Evolutionary conservation across 92 coral and sea anemone genomes (phyloP), one percentile per base, ranked within the genome.

Genomic region (Zoanthus sociatus): DNA sequence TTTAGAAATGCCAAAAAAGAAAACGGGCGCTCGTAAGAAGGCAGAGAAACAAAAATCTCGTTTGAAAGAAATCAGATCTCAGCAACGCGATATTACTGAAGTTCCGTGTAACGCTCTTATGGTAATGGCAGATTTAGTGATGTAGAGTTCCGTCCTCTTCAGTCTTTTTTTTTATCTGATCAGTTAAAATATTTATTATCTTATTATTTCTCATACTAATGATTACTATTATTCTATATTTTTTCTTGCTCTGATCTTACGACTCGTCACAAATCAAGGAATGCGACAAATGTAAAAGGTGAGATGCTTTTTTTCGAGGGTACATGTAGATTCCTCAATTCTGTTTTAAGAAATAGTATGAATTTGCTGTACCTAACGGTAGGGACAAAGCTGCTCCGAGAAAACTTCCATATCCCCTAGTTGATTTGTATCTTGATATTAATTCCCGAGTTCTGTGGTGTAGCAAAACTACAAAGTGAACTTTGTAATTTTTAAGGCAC

Each of bases 1-100:
- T 63, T 63, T 20, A 60, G 55, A 82, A 67, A 97, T 97, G 99
- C 99, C 99, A 3, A 97, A 97, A 91, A 95, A 95, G 83, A 97
- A 97, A 91, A 95, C 99, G 4, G 99, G 99, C 33, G 99, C 99
- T 5, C 94, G 99, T 26, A 97, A 97, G 67, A 97, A 97, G 78
- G 98, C 99, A 2, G 99, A 97, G 87, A 97, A 93, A 78, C 99
- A 97, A 83, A 92, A 90, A 51, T 95, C 88, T 79, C 91, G 99
- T 11, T 98, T 93, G 42, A 93, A 93, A 74, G 94, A 78, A 53
- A 95, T 97, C 68, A 87, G 95, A 75, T 84, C 85, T 14, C 90
- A 88, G 12, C 90, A 89, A 53, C 85, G 93, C 26, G 87, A 95
- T 9, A 87, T 97, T 55, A 92, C 93, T 30, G 99, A 92, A 51